Evolutionary conservation across 2,113 vertebrate species (phyloP).

Genomic region (Spheniscus mendiculus): DNA sequence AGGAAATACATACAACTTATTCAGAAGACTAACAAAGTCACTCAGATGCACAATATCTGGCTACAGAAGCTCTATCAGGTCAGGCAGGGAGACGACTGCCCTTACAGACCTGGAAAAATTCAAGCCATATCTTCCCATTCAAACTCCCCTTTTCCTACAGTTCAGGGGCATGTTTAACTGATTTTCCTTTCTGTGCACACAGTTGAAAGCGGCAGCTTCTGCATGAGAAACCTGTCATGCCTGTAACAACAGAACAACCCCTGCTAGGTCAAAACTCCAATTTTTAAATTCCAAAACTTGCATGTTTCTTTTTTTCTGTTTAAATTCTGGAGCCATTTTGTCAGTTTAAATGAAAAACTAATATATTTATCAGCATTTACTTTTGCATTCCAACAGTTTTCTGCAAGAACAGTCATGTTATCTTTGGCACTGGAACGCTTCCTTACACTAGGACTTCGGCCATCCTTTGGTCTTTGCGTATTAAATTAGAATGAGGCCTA

Average conservation of each 20-base stretch:
- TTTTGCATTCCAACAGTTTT: not conserved
- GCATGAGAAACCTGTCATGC: not conserved
- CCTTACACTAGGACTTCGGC: accelerated
- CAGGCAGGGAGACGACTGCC: not conserved
- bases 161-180: accelerated
- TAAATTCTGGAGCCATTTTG: not conserved
- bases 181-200: not conserved
- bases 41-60: not conserved
- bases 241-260: not conserved
- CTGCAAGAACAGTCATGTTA: accelerated
- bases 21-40: not conserved
- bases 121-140: not conserved
- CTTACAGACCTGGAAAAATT: not conserved
- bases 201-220: not conserved
- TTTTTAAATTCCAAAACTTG: not conserved
- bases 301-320: no score
- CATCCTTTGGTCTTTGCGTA: no score
- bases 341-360: accelerated
- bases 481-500: not conserved
- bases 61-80: not conserved
- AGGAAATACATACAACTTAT: not conserved
- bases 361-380: accelerated
- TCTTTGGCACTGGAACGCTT: not conserved
- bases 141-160: not conserved
- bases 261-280: not conserved